These are phyloP conservation scores for Lucilia sericata DNA, from an alignment of 1,140 invertebrate species.

Conservation along the genomic window DNA sequence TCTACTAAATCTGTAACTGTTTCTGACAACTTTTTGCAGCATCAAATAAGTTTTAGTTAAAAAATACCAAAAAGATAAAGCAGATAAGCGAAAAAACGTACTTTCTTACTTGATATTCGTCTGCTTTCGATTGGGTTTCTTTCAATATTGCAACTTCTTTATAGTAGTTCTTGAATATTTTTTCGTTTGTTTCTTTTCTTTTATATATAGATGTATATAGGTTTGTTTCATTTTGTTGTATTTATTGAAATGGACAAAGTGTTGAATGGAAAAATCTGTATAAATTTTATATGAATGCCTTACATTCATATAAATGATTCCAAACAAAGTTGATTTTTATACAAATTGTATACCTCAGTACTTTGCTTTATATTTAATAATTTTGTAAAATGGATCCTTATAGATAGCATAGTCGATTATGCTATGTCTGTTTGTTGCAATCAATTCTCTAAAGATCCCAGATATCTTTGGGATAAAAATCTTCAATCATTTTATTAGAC, in stretches of 20 bases:
- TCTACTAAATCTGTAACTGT: neutral
- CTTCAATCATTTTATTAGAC: too few species aligned
- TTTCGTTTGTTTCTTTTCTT: neutral
- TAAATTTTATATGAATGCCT: too few species aligned
- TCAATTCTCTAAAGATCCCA: too few species aligned
- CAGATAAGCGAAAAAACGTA: neutral
- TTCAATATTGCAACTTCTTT: neutral
- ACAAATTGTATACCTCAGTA: too few species aligned
- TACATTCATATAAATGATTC: too few species aligned
- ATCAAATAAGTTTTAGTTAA: neutral
- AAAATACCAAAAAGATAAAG: too few species aligned
- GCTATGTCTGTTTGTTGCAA: too few species aligned
- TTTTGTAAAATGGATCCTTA: too few species aligned
- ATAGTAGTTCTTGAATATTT: neutral
- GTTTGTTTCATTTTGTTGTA: conserved; percentile 24
- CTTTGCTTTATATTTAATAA: too few species aligned
- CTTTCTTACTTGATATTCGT: conserved; percentile 7
- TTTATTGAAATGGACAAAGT: conserved; percentile 35
- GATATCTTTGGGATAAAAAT: too few species aligned
- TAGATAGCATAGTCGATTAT: too few species aligned
- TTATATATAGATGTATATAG: neutral
- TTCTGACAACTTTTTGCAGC: neutral
- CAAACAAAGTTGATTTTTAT: too few species aligned
- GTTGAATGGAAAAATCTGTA: conserved; percentile 23
- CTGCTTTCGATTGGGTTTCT: neutral